A percentile compares a stretch with the other conserved stretches of the same genome.
Conservation (phyloP, 2,113 vertebrate genomes). For the Scolopax mira region DNA sequence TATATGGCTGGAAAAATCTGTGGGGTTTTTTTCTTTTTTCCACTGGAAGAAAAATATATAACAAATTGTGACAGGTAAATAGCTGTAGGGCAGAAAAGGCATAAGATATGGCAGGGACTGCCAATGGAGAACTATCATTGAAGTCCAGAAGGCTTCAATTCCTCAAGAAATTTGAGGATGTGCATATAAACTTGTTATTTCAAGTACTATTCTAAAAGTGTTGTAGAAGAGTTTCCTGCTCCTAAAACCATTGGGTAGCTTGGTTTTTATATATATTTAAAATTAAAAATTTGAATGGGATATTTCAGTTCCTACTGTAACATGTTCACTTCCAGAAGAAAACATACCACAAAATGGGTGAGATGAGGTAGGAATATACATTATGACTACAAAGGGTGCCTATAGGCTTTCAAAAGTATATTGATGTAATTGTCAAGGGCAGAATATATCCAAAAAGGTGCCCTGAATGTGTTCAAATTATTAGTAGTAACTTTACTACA, state of each 20-base stretch:
- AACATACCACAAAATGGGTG: neutral
- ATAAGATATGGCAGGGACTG: neutral
- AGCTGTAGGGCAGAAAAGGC: neutral
- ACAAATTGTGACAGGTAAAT: neutral
- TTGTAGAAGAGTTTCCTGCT: neutral
- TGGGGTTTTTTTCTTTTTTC: neutral
- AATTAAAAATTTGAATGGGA: neutral
- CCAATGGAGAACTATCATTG: neutral
- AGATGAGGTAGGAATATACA: neutral
- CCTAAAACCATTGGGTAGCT: neutral
- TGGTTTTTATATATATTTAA: neutral
- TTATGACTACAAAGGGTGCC: neutral
- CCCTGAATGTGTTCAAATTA: neutral
- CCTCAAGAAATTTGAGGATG: neutral
- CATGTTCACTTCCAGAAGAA: neutral
- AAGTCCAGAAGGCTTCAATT: neutral
- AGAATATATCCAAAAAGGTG: neutral
- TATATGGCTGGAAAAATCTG: neutral
- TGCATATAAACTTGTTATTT: neutral
- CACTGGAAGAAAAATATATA: neutral
- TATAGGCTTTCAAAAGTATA: neutral
- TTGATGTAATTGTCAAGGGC: neutral
- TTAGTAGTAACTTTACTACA: neutral
- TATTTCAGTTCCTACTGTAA: neutral
- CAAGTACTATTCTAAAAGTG: neutral